phyloP scores from a whole-genome alignment of 2,113 vertebrate genomes.

The Buteo buteo region DNA sequence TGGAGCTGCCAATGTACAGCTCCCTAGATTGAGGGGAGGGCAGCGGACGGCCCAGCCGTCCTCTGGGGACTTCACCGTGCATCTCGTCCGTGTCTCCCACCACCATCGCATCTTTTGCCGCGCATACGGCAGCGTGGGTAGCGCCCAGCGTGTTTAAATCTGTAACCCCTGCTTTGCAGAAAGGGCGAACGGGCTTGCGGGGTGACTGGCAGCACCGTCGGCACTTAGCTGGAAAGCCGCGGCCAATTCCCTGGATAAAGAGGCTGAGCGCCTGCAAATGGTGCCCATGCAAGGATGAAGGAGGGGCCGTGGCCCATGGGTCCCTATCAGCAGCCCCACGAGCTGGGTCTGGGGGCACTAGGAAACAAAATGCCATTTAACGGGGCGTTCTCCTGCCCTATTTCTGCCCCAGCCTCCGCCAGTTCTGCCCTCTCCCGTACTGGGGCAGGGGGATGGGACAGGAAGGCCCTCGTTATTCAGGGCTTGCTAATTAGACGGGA shows the following conservation, averaged over 20 bases:
- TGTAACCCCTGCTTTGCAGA: neutral
- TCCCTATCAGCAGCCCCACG: fast-evolving
- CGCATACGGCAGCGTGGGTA: neutral
- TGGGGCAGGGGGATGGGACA: conserved; percentile 14
- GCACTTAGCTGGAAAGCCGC: neutral
- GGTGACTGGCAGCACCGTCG: fast-evolving
- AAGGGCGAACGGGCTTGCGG: neutral
- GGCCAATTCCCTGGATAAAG: neutral
- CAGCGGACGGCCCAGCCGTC: neutral
- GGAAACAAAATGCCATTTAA: neutral
- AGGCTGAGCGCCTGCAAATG: neutral
- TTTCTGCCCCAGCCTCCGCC: neutral
- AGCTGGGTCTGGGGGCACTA: neutral
- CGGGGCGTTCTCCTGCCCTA: neutral
- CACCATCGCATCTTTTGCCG: neutral
- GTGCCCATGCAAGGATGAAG: neutral
- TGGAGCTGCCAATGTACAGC: neutral
- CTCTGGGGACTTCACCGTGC: neutral
- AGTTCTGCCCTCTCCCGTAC: neutral
- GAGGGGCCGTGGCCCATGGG: fast-evolving
- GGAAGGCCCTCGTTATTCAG: conserved; percentile 57
- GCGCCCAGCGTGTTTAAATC: neutral
- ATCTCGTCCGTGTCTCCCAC: neutral
- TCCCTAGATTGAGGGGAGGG: neutral
- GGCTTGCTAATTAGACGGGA: conserved; percentile 57